These are phyloP conservation scores for Oppia nitens DNA, from an alignment of 1,140 invertebrate species.

Conservation along the genomic window DNA sequence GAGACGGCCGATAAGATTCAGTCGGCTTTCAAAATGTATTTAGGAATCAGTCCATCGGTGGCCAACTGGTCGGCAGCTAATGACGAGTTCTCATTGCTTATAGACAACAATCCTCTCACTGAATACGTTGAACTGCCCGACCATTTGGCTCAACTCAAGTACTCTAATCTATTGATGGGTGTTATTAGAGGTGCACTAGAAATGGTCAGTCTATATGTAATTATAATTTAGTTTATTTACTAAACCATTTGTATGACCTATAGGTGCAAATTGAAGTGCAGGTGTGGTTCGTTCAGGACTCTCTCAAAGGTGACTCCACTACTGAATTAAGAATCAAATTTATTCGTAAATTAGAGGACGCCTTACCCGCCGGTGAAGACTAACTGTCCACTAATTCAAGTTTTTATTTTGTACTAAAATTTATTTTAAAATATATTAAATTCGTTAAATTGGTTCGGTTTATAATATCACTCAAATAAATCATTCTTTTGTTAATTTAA, in stretches of 20 bases:
- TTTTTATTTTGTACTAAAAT: too few relatives aligned
- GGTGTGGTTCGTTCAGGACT: constrained; percentile 60
- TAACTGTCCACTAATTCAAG: too few relatives aligned
- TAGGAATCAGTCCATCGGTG: constrained; percentile 74
- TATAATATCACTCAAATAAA: too few relatives aligned
- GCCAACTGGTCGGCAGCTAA: constrained; percentile 81
- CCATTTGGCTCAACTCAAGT: constrained; percentile 61
- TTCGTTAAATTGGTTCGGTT: too few relatives aligned
- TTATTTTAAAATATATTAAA: too few relatives aligned
- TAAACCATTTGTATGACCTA: constrained; percentile 5
- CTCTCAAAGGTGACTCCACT: constrained; percentile 78
- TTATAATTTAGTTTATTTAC: constrained; percentile 1
- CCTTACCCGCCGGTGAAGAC: constrained; percentile 93
- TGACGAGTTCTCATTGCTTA: constrained; percentile 89
- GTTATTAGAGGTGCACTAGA: constrained; percentile 84
- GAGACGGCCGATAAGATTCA: constrained; percentile 94
- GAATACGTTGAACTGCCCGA: constrained; percentile 97
- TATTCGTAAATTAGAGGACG: constrained; percentile 85
- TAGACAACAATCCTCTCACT: constrained; percentile 89
- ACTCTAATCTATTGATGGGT: constrained; percentile 86
- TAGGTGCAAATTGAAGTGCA: constrained; percentile 50
- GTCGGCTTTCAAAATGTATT: constrained; percentile 67
- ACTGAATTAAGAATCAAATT: constrained; percentile 93
- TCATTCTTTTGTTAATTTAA: too few relatives aligned
- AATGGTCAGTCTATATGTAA: constrained; percentile 53